A percentile compares a stretch with the other conserved stretches of the same genome.
Conservation (phyloP, 2,888 invertebrate genomes). For the Pharmacophagus antenor region DNA sequence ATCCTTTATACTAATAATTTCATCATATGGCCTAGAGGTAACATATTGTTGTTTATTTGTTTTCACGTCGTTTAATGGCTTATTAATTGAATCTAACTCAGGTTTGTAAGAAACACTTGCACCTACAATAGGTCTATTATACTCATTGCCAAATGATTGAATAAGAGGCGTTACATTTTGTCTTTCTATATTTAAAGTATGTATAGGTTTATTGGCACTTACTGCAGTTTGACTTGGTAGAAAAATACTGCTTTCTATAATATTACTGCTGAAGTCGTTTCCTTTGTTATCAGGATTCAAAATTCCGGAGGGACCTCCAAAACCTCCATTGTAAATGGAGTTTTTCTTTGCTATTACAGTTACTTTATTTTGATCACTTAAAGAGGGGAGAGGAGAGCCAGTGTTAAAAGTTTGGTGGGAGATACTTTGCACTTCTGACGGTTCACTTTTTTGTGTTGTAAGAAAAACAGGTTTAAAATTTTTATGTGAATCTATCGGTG, state of each 20-base stretch:
- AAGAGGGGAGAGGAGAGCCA: constrained; percentile 3
- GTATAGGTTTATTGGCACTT: too few species aligned
- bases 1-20: constrained; percentile 27
- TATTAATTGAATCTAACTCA: neutral
- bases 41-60: neutral
- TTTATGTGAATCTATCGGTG: constrained; percentile 3
- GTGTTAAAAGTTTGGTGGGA: neutral
- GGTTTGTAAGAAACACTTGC: constrained; percentile 10
- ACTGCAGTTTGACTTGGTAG: neutral
- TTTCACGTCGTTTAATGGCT: neutral
- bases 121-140: neutral
- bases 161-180: neutral
- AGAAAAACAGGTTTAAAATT: constrained; percentile 5
- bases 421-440: constrained; percentile 7
- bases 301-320: constrained; percentile 43
- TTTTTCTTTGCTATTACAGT: constrained; percentile 29
- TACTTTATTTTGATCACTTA: neutral
- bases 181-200: too few species aligned
- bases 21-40: neutral
- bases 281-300: constrained; percentile 31
- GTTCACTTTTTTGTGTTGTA: constrained; percentile 5
- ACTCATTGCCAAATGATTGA: constrained; percentile 6
- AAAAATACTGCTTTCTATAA: too few species aligned
- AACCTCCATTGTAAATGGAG: constrained; percentile 50
- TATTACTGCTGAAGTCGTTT: constrained; percentile 11